Evolutionary conservation across 2,888 invertebrate species (phyloP).

Genomic region (Drosophila setosimentum): DNA sequence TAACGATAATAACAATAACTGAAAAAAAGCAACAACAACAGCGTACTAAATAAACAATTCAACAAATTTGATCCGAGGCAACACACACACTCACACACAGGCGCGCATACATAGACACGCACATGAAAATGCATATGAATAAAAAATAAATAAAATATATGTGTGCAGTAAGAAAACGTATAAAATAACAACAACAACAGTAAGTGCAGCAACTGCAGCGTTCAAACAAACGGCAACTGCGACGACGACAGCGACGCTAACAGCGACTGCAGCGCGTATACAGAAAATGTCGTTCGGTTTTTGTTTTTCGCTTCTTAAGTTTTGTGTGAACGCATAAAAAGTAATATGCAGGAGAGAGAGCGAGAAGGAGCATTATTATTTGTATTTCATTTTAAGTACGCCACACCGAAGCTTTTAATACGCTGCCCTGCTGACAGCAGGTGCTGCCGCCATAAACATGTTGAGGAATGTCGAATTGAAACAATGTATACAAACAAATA

Average conservation of each 20-base stretch:
- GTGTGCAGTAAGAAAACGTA: conserved; percentile 55
- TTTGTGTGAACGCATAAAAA: conserved; percentile 70
- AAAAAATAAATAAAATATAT: conserved; percentile 45
- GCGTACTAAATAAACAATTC: conserved; percentile 82
- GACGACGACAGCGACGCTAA: conserved; percentile 18
- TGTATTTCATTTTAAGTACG: not conserved
- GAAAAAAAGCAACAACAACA: conserved; percentile 58
- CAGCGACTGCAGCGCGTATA: conserved; percentile 56
- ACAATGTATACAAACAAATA: not conserved
- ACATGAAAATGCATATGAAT: conserved; percentile 75
- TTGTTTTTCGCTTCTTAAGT: conserved; percentile 59
- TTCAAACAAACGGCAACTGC: conserved; percentile 48
- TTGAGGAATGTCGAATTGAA: not conserved
- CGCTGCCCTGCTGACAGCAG: conserved; percentile 29
- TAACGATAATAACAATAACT: conserved; percentile 81
- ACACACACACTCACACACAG: conserved; percentile 50
- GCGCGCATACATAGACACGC: conserved; percentile 52
- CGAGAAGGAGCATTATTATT: conserved; percentile 22
- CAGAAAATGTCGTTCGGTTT: conserved; percentile 73
- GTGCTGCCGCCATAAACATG: not conserved
- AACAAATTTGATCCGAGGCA: conserved; percentile 81
- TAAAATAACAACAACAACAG: conserved; percentile 45
- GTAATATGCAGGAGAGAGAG: conserved; percentile 28
- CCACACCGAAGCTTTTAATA: conserved; percentile 28
- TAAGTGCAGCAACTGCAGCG: conserved; percentile 48